Evolutionary conservation across 1,140 invertebrate genomes (phyloP).

Genomic region (Diachasma alloeum): DNA sequence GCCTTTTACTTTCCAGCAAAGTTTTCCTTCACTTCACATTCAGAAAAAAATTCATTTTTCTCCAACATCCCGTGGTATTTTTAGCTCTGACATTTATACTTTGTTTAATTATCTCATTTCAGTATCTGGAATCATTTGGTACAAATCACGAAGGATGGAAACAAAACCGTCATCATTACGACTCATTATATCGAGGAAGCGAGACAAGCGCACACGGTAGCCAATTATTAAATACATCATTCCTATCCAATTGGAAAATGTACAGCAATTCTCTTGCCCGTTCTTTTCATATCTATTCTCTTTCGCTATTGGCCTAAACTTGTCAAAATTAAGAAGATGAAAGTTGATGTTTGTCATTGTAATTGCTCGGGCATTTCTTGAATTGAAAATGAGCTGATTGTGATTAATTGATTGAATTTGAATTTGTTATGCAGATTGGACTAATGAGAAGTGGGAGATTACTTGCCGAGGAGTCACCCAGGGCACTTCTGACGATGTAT

Average conservation of each 20-base stretch:
- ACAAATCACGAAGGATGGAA: constrained; percentile 80
- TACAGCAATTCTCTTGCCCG: too few species aligned
- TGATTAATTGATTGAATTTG: not conserved
- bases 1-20: too few species aligned
- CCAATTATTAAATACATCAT: constrained; percentile 36
- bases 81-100: not conserved
- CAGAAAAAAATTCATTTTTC: too few species aligned
- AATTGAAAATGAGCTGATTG: too few species aligned
- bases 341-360: not conserved
- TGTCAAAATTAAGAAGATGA: not conserved
- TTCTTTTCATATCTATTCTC: too few species aligned
- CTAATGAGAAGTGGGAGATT: constrained; percentile 92
- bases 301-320: not conserved
- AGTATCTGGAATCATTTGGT: constrained; percentile 93
- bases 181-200: constrained; percentile 96
- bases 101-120: constrained; percentile 32
- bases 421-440: constrained; percentile 75
- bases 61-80: too few species aligned
- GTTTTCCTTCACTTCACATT: not conserved
- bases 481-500: constrained; percentile 83
- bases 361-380: too few species aligned
- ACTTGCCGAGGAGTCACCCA: constrained; percentile 91
- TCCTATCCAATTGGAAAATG: not conserved
- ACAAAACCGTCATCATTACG: constrained; percentile 91
- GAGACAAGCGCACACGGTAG: constrained; percentile 84